Percentiles rank a stretch among this genome's conserved stretches.
Conservation (phyloP, 1,140 invertebrate species). For the Aphidius ervi region DNA sequence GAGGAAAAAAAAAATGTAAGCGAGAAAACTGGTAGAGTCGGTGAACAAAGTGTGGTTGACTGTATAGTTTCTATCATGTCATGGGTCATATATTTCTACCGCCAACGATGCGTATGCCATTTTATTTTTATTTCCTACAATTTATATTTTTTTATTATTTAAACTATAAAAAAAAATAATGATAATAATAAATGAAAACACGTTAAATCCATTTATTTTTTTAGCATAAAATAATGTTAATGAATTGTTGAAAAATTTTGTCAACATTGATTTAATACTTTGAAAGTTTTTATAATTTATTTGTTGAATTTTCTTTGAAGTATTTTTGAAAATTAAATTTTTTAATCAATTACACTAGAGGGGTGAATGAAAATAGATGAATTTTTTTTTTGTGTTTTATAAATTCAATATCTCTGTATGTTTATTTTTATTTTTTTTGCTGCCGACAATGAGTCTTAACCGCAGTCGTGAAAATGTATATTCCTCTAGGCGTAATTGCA, state of each 20-base stretch:
- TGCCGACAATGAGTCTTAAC: constrained; percentile 6
- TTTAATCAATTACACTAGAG: too few relatives aligned
- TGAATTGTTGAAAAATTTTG: too few relatives aligned
- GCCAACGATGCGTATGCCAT: not conserved
- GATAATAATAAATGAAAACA: too few relatives aligned
- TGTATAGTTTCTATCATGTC: constrained; percentile 7
- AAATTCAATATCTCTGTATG: constrained; percentile 7
- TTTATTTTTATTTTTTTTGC: constrained; percentile 1
- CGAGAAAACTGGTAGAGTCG: not conserved
- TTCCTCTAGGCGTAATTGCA: constrained; percentile 15
- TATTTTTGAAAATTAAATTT: not conserved
- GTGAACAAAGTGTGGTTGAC: constrained; percentile 6
- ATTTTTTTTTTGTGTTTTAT: not conserved
- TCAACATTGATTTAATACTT: too few relatives aligned
- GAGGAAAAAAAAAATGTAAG: not conserved
- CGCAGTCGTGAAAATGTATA: constrained; percentile 7
- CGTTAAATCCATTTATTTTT: too few relatives aligned
- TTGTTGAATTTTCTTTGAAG: constrained; percentile 1
- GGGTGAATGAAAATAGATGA: not conserved
- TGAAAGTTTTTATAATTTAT: not conserved
- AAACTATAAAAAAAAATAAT: too few relatives aligned
- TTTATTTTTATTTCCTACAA: not conserved
- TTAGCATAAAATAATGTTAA: too few relatives aligned
- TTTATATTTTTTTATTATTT: too few relatives aligned
- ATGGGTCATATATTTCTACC: not conserved